Evolutionary conservation across 2,113 vertebrate species (phyloP).

Genomic region (Dromiciops gliroides): DNA sequence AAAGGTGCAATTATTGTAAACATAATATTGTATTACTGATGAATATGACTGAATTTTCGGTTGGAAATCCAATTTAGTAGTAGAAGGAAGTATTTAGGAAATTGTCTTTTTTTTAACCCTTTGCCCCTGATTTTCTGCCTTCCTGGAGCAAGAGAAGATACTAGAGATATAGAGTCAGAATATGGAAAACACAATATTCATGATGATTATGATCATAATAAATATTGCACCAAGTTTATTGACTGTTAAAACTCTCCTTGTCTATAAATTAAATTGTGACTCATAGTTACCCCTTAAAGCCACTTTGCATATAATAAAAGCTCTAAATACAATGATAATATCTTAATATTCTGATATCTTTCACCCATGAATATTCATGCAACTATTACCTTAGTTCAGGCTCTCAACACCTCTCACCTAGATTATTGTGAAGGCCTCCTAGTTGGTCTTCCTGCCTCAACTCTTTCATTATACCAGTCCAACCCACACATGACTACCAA

Average conservation of each 20-base stretch:
- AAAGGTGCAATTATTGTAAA: constrained; percentile 65
- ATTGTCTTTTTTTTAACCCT: neutral
- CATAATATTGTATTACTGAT: constrained; percentile 16
- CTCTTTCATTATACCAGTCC: neutral
- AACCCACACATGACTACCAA: neutral
- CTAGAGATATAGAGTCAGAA: neutral
- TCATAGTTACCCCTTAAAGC: neutral
- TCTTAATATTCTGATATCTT: neutral
- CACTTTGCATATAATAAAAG: neutral
- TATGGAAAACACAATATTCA: neutral
- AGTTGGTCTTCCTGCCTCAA: neutral
- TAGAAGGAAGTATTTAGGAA: neutral
- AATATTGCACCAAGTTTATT: neutral
- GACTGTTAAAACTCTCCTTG: neutral
- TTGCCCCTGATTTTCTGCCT: neutral
- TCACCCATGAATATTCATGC: neutral
- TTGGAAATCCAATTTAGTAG: neutral
- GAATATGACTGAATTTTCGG: neutral
- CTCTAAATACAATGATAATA: neutral
- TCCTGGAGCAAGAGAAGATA: neutral
- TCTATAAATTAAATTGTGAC: neutral
- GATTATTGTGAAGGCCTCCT: neutral
- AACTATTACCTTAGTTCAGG: neutral
- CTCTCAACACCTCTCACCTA: neutral
- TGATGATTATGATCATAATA: neutral